Percentiles rank a stretch among this genome's conserved stretches.
These are phyloP conservation scores for Mormyrops attenuatus DNA, from an alignment of 2,797 vertebrate genomes.

Conservation along the genomic window DNA sequence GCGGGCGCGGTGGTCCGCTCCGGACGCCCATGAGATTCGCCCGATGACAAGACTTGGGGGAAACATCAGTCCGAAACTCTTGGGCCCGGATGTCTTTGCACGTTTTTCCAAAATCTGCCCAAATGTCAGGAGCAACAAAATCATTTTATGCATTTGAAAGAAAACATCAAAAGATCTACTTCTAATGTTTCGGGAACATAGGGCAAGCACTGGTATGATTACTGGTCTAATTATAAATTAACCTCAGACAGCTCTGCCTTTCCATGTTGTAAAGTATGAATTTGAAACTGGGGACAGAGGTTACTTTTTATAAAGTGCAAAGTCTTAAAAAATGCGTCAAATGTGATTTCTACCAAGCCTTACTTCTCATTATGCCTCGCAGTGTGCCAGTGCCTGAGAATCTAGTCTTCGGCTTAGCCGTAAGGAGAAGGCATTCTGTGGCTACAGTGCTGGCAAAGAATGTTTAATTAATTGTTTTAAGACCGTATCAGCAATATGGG, in stretches of 20 bases:
- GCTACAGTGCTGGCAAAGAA: not conserved
- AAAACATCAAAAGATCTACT: not conserved
- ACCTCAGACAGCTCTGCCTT: not conserved
- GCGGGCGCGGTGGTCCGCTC: not conserved
- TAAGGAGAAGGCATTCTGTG: not conserved
- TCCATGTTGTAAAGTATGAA: not conserved
- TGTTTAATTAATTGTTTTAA: conserved; percentile 8
- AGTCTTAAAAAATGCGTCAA: not conserved
- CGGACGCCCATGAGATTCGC: not conserved
- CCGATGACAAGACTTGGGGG: not conserved
- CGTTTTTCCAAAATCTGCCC: not conserved
- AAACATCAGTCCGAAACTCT: not conserved
- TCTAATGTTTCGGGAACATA: not conserved
- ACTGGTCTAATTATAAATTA: not conserved
- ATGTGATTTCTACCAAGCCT: not conserved
- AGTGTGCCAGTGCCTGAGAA: not conserved
- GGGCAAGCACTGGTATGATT: not conserved
- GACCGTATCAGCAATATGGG: conserved; percentile 13
- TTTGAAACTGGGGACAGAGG: not conserved
- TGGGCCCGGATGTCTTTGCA: not conserved
- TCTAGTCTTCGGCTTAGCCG: not conserved
- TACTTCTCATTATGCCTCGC: not conserved
- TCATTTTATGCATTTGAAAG: not conserved
- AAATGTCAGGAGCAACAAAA: not conserved
- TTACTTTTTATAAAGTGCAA: not conserved